Conservation (phyloP, 2,888 invertebrate species). For the Tromatobia lineatoria region DNA sequence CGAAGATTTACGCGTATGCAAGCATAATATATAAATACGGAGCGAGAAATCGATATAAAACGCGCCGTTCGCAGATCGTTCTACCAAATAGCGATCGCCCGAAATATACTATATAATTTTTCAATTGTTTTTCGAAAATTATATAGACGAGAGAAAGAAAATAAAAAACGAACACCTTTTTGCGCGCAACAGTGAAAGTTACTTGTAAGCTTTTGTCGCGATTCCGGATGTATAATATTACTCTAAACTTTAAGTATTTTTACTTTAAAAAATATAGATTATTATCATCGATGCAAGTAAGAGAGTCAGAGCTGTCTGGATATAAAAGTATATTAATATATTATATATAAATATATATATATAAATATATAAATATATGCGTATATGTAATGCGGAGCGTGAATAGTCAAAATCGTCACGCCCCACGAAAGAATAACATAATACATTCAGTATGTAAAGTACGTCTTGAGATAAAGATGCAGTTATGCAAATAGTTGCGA, state of each 20-base stretch:
- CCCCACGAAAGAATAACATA: conserved; percentile 1
- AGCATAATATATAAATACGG: conserved; percentile 53
- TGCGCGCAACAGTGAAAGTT: conserved; percentile 30
- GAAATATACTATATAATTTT: conserved; percentile 50
- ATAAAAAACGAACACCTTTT: conserved; percentile 36
- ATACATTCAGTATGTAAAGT: conserved; percentile 1
- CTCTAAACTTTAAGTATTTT: conserved; percentile 73
- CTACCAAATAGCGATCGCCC: conserved; percentile 66
- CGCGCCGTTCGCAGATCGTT: conserved; percentile 58
- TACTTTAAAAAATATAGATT: conserved; percentile 69
- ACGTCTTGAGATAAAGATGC: not conserved
- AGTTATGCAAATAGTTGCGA: not conserved
- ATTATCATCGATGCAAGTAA: conserved; percentile 71
- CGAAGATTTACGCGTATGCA: conserved; percentile 48
- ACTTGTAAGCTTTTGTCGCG: conserved; percentile 70
- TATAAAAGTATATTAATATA: conserved; percentile 74
- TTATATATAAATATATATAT: conserved; percentile 73
- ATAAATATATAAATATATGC: conserved; percentile 71
- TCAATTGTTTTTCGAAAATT: conserved; percentile 46
- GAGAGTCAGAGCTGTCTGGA: conserved; percentile 76
- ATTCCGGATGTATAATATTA: conserved; percentile 75
- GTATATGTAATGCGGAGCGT: conserved; percentile 61
- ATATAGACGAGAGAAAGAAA: conserved; percentile 23
- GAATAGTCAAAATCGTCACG: conserved; percentile 63
- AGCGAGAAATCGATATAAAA: conserved; percentile 36